Percentiles rank a stretch among this genome's conserved stretches.
phyloP scores from a whole-genome alignment of 2,888 invertebrate genomes.

The Nycteola revayana region DNA sequence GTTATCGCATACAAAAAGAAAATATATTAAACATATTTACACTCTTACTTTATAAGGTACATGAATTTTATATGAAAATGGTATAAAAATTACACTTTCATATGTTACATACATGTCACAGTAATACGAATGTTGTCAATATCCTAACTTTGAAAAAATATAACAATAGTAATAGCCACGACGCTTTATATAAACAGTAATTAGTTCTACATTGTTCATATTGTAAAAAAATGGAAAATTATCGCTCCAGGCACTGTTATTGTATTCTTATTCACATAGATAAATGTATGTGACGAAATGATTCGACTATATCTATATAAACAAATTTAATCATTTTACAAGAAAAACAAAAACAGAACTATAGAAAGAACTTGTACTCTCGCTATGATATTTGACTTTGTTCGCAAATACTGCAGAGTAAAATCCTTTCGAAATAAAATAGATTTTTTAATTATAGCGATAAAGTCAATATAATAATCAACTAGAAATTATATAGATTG shows the following conservation, averaged over 20 bases:
- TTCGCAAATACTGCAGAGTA: slow-evolving; percentile 73
- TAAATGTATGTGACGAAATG: slow-evolving; percentile 14
- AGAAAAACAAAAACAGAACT: slow-evolving; percentile 41
- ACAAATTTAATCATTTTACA: slow-evolving; percentile 30
- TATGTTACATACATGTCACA: slow-evolving; percentile 70
- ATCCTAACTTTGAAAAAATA: slow-evolving; percentile 77
- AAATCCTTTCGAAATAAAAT: slow-evolving; percentile 49
- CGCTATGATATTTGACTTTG: slow-evolving; percentile 67
- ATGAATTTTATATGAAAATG: slow-evolving; percentile 79
- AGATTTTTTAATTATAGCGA: slow-evolving; percentile 15
- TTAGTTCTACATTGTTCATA: slow-evolving; percentile 55
- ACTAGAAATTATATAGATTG: slow-evolving; percentile 43
- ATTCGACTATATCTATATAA: slow-evolving; percentile 18
- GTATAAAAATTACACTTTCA: slow-evolving; percentile 82
- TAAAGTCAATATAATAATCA: slow-evolving; percentile 34
- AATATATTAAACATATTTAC: slow-evolving; percentile 78
- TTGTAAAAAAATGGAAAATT: slow-evolving; percentile 61
- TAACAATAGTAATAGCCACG: slow-evolving; percentile 78
- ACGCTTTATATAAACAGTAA: slow-evolving; percentile 66
- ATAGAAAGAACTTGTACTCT: slow-evolving; percentile 59
- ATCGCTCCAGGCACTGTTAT: slow-evolving; percentile 73
- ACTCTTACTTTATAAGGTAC: slow-evolving; percentile 77
- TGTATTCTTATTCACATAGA: slow-evolving; percentile 45
- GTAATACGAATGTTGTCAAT: slow-evolving; percentile 76
- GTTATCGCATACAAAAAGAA: slow-evolving; percentile 73